Conservation (phyloP, 2,888 invertebrate genomes). For the Idaea dimidiata region DNA sequence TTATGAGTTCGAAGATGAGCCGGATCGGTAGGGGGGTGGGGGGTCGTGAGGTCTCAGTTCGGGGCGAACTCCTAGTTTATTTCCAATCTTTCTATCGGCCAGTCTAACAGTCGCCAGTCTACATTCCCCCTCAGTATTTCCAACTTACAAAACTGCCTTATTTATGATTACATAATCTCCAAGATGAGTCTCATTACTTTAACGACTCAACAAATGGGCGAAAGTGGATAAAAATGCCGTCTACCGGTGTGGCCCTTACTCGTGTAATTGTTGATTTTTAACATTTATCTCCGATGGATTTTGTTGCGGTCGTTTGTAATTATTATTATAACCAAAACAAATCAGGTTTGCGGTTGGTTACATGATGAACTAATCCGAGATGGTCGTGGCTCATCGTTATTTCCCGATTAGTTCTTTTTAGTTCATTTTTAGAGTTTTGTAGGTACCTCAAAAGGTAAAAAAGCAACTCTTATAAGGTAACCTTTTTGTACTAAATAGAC, state of each 20-base stretch:
- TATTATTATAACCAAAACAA: neutral
- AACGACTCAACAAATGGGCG: slow-evolving; percentile 19
- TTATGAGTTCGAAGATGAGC: too few relatives aligned
- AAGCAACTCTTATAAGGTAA: too few relatives aligned
- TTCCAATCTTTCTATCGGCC: too few relatives aligned
- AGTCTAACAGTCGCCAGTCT: neutral
- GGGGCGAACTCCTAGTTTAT: too few relatives aligned
- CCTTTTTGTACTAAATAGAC: too few relatives aligned
- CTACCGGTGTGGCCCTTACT: neutral
- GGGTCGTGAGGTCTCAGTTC: too few relatives aligned
- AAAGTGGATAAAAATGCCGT: slow-evolving; percentile 9
- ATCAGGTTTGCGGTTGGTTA: neutral
- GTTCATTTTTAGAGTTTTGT: too few relatives aligned
- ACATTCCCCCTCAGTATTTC: neutral
- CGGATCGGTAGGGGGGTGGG: too few relatives aligned
- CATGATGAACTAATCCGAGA: neutral
- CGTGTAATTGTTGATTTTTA: neutral
- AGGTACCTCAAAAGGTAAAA: too few relatives aligned
- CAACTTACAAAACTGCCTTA: slow-evolving; percentile 18
- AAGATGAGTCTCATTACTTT: slow-evolving; percentile 23
- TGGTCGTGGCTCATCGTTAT: too few relatives aligned
- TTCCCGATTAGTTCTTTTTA: too few relatives aligned
- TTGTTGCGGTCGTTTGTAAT: neutral
- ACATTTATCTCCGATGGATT: neutral
- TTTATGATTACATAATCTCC: slow-evolving; percentile 19